phyloP scores from a whole-genome alignment of 2,888 invertebrate genomes.

The Gymnoscelis rufifasciata region DNA sequence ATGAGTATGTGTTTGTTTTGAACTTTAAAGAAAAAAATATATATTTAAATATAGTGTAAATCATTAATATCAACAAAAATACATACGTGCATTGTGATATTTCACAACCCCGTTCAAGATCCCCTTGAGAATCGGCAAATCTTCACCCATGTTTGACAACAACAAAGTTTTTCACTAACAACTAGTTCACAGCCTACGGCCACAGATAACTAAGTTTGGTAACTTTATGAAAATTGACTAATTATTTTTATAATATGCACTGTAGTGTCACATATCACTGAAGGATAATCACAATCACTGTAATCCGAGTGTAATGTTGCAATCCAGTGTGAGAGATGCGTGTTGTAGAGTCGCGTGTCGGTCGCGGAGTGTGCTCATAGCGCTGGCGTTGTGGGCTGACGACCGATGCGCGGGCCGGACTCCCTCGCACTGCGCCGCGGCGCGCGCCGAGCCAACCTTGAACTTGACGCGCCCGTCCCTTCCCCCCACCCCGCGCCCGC shows the following conservation, averaged over 20 bases:
- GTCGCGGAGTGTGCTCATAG: conserved; percentile 65
- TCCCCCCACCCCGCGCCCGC: conserved; percentile 46
- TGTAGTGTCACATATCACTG: conserved; percentile 61
- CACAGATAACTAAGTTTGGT: conserved; percentile 68
- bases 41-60: background rate
- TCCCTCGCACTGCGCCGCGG: conserved; percentile 79
- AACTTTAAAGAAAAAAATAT: background rate
- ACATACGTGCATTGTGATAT: conserved; percentile 96
- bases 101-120: conserved; percentile 94
- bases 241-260: conserved; percentile 43
- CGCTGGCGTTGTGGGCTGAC: conserved; percentile 74
- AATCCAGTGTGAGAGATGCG: conserved; percentile 52
- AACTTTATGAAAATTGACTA: conserved; percentile 59
- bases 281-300: conserved; percentile 62
- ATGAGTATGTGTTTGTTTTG: too few relatives aligned
- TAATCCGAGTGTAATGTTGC: conserved; percentile 61
- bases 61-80: conserved; percentile 39
- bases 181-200: conserved; percentile 75
- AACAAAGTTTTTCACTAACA: conserved; percentile 68
- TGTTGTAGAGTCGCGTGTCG: conserved; percentile 42
- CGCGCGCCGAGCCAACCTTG: conserved; percentile 81
- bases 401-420: conserved; percentile 79
- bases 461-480: conserved; percentile 62
- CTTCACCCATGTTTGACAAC: conserved; percentile 88
- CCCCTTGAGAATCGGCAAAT: conserved; percentile 93